phyloP scores from a whole-genome alignment of 2,888 invertebrate species.

The Axea sp. region DNA sequence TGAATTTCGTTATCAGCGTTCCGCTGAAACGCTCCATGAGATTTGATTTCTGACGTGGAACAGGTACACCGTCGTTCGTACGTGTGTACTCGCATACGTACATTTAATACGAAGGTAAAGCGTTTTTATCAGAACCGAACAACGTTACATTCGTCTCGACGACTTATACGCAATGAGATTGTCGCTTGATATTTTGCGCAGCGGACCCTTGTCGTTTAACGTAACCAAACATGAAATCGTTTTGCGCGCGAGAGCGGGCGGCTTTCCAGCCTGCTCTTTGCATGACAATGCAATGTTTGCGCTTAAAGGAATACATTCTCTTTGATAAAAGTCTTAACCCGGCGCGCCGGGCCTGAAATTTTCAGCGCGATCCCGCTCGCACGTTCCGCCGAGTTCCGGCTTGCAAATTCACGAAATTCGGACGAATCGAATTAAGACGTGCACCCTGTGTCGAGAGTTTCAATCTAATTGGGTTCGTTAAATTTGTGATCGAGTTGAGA shows the following conservation, averaged over 20 bases:
- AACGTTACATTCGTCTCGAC: constrained; percentile 47
- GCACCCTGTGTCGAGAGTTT: neutral
- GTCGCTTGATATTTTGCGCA: constrained; percentile 48
- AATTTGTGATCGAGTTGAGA: no score
- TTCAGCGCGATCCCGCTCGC: constrained; percentile 4
- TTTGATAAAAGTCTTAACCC: constrained; percentile 57
- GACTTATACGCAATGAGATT: constrained; percentile 50
- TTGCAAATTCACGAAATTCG: neutral
- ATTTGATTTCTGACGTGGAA: constrained; percentile 43
- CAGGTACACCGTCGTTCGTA: neutral
- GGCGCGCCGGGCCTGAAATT: constrained; percentile 16
- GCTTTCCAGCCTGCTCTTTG: constrained; percentile 47
- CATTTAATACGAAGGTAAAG: constrained; percentile 35
- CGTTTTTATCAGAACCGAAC: constrained; percentile 32
- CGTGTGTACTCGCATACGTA: neutral
- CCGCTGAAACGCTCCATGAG: constrained; percentile 28
- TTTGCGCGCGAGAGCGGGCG: constrained; percentile 22
- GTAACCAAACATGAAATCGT: constrained; percentile 54
- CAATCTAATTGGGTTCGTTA: no score
- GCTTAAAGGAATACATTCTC: constrained; percentile 56
- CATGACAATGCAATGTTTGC: constrained; percentile 57
- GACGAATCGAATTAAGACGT: constrained; percentile 2
- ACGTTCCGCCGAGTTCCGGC: neutral
- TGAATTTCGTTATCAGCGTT: constrained; percentile 44
- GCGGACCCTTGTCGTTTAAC: constrained; percentile 33